Conservation (phyloP, 1,140 invertebrate genomes). For the Heliconius eleuchia region DNA sequence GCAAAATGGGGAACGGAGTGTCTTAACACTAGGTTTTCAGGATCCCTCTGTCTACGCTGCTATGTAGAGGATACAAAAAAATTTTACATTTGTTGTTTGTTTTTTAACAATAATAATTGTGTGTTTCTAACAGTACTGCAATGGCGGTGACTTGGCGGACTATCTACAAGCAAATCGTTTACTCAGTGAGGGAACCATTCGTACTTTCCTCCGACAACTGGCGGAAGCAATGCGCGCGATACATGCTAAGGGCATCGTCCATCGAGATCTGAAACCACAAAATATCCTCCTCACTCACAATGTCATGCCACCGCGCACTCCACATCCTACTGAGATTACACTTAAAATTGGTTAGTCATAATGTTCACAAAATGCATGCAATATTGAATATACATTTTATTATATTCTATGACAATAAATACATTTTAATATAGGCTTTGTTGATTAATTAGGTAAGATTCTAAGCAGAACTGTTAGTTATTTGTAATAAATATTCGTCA, state of each 20-base stretch:
- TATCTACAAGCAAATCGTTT: constrained; percentile 96
- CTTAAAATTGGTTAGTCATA: constrained; percentile 93
- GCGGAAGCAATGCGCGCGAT: constrained; percentile 98
- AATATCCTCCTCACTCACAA: constrained; percentile 96
- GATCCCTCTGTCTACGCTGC: no score
- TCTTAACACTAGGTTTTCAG: no score
- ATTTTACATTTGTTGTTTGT: no score
- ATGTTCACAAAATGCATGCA: background rate
- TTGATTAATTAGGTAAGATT: background rate
- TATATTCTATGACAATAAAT: background rate
- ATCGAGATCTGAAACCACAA: constrained; percentile 99
- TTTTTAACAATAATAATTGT: background rate
- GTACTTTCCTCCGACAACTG: constrained; percentile 96
- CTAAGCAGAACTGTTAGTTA: background rate
- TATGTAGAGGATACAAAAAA: no score
- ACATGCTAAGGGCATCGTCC: constrained; percentile 98
- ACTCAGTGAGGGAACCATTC: constrained; percentile 97
- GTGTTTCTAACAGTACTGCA: constrained; percentile 91
- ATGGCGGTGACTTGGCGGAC: constrained; percentile 99
- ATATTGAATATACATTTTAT: background rate
- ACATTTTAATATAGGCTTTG: background rate
- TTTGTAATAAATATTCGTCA: no score
- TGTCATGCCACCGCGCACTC: constrained; percentile 85
- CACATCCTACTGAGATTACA: constrained; percentile 94
- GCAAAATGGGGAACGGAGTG: no score